Base-by-base conservation (phyloP, 2,113 vertebrate species). In the Urocitellus parryii region DNA sequence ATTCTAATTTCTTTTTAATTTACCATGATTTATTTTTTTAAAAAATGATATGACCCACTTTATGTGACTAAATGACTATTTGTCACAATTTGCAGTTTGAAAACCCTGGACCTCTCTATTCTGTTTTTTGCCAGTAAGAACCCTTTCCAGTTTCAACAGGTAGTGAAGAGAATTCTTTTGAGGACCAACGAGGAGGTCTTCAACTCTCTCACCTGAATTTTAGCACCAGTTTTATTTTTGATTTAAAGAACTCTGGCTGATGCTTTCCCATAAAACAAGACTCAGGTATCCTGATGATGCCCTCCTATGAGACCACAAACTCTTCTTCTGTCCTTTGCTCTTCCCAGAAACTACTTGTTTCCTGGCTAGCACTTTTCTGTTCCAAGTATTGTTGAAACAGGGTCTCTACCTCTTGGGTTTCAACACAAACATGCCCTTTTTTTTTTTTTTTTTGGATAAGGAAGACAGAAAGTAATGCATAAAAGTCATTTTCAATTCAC, bases 391-490 rank as follows among this genome's bases (percentile, higher is more conserved):
- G 61, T 32, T 56, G 45, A 95, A 95, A 83, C 11, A 74, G 77
- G 63, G 72, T 51, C 37, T 81, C 91, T 92, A 67, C 29, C 51
- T 83, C 80, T 94, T 73, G 70, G 58, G 22, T 88, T 97, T 87
- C 67, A 76, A 87, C 17, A 89, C 17, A 82, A 86, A 90, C 37
- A 67, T 72, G 58, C 89, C 91, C 70, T 42, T 82, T 45, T 48
- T 82, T 74, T 48, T 82, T 45, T 48, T 82, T 93, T 95, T 53
- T 82, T 93, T 95, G 68, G 58, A 84, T 94, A 95, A 88, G 42
- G 72, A 97, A 80, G 74, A 90, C 3, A 32, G n/a, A 95, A 92
- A 76, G 34, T 12, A 73, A 82, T n/a, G 78, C 9, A 1, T 20
- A 91, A 39, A 25, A 77, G n/a, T 82, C 45, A 80, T 74, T 88